Evolutionary conservation across 1,140 invertebrate genomes (phyloP).

Genomic region (Drosophila virilis): DNA sequence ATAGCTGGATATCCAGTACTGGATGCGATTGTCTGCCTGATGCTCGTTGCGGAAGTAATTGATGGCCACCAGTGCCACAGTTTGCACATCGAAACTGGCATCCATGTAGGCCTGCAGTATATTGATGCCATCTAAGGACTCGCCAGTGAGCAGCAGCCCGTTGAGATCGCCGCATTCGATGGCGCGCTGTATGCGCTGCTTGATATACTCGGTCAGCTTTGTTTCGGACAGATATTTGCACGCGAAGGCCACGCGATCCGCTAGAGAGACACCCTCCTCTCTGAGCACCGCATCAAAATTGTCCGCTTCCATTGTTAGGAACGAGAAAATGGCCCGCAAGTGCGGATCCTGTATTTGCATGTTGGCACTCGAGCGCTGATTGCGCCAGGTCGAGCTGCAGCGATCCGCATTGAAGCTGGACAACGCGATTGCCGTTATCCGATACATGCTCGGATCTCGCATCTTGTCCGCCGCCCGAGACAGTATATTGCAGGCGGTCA

Average conservation of each 20-base stretch:
- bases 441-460: slow-evolving; percentile 83
- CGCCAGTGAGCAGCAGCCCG: slow-evolving; percentile 94
- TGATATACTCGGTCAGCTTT: slow-evolving; percentile 92
- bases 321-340: slow-evolving; percentile 95
- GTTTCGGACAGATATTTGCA: slow-evolving; percentile 94
- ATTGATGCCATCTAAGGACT: slow-evolving; percentile 89
- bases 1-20: slow-evolving; percentile 91
- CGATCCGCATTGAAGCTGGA: slow-evolving; percentile 93
- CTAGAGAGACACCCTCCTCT: slow-evolving; percentile 92
- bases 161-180: slow-evolving; percentile 92
- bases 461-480: slow-evolving; percentile 87
- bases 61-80: slow-evolving; percentile 92
- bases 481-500: slow-evolving; percentile 93
- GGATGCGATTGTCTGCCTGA: slow-evolving; percentile 87
- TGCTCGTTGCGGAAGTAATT: slow-evolving; percentile 89
- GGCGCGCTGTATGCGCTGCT: slow-evolving; percentile 88
- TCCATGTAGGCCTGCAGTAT: slow-evolving; percentile 96
- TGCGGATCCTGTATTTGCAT: slow-evolving; percentile 93
- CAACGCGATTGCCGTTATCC: slow-evolving; percentile 95
- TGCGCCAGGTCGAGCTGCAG: slow-evolving; percentile 91
- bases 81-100: slow-evolving; percentile 96
- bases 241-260: slow-evolving; percentile 97
- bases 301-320: slow-evolving; percentile 92
- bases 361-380: slow-evolving; percentile 90
- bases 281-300: slow-evolving; percentile 92